phyloP scores from a whole-genome alignment of 2,888 invertebrate species.

The Pseudoips prasinana region DNA sequence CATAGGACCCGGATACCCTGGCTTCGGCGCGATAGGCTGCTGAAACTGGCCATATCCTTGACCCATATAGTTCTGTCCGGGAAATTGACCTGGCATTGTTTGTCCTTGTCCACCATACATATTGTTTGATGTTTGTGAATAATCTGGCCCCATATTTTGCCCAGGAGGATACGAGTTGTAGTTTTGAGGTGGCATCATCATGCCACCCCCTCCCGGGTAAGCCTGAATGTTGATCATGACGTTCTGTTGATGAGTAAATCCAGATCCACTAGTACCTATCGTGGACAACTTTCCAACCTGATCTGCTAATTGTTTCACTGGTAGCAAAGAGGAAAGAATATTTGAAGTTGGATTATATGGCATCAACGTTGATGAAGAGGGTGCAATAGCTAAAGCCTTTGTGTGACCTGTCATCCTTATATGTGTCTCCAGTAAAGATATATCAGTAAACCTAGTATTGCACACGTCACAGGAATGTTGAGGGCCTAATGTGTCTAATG shows the following conservation, averaged over 20 bases:
- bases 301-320: slow-evolving; percentile 73
- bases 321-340: slow-evolving; percentile 65
- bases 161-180: slow-evolving; percentile 64
- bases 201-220: slow-evolving; percentile 78
- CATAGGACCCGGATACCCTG: slow-evolving; percentile 54
- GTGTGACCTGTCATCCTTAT: slow-evolving; percentile 80
- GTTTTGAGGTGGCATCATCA: slow-evolving; percentile 69
- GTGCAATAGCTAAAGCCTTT: slow-evolving; percentile 52
- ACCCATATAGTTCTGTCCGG: slow-evolving; percentile 53
- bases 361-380: slow-evolving; percentile 54
- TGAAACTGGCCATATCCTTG: slow-evolving; percentile 59
- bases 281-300: slow-evolving; percentile 72
- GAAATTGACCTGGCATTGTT: slow-evolving; percentile 57
- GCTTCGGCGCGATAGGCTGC: slow-evolving; percentile 49
- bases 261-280: slow-evolving; percentile 50
- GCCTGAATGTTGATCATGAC: slow-evolving; percentile 85
- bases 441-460: slow-evolving; percentile 82
- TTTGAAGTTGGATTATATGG: slow-evolving; percentile 61
- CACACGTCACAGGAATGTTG: slow-evolving; percentile 83
- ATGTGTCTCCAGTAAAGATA: slow-evolving; percentile 78
- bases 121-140: slow-evolving; percentile 51
- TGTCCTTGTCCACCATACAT: slow-evolving; percentile 66
- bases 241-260: slow-evolving; percentile 83
- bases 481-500: slow-evolving; percentile 83
- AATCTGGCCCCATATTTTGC: slow-evolving; percentile 67